Percentiles rank a stretch among this genome's conserved stretches.
phyloP scores from a whole-genome alignment of 2,888 invertebrate genomes.

The Pollenia amentaria region DNA sequence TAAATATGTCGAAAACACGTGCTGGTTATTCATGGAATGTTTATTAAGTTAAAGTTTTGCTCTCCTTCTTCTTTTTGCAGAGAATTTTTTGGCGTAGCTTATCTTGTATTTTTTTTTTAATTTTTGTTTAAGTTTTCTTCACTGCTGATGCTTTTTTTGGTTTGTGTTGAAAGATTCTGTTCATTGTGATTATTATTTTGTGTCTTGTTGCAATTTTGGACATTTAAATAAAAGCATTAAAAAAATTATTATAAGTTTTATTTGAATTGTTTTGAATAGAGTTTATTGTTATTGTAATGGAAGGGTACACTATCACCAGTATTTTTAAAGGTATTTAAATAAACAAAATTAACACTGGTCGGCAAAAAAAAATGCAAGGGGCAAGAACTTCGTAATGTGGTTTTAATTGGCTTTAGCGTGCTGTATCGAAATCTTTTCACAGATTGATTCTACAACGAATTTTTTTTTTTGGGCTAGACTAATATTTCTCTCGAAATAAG shows the following conservation, averaged over 20 bases:
- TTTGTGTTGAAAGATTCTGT: not conserved
- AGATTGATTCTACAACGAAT: no score
- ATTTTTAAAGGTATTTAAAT: no score
- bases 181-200: slow-evolving; percentile 33
- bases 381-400: no score
- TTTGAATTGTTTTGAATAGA: not conserved
- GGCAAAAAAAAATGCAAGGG: no score
- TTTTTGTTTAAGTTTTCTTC: not conserved
- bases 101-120: not conserved
- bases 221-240: slow-evolving; percentile 4
- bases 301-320: not conserved
- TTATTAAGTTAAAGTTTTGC: slow-evolving; percentile 59
- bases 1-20: slow-evolving; percentile 70
- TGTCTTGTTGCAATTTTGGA: slow-evolving; percentile 38
- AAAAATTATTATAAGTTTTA: slow-evolving; percentile 15
- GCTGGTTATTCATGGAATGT: slow-evolving; percentile 64
- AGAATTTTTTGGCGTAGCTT: not conserved
- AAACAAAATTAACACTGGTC: no score
- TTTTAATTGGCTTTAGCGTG: no score
- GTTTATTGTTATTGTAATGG: not conserved
- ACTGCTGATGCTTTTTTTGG: not conserved
- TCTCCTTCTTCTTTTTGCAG: not conserved
- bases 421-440: no score
- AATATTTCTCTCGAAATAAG: no score
- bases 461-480: no score